Evolutionary conservation across 2,113 vertebrate species (phyloP).

Genomic region (Saimiri boliviensis): DNA sequence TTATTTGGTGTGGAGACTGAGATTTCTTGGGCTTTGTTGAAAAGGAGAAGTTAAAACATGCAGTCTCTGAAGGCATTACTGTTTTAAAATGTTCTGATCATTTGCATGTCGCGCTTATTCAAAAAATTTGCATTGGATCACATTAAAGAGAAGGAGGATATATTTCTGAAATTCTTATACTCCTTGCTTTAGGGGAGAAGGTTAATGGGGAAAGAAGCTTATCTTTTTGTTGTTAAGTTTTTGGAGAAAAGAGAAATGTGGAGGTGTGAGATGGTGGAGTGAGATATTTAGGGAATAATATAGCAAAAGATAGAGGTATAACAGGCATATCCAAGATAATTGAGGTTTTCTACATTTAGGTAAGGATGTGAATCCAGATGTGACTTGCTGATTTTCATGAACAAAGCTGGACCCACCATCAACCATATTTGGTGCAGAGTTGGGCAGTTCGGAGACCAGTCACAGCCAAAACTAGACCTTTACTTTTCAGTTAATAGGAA

Average conservation of each 20-base stretch:
- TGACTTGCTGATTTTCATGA: slow-evolving; percentile 47
- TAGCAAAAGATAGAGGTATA: slow-evolving; percentile 22
- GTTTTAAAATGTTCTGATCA: slow-evolving; percentile 61
- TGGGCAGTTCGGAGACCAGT: not conserved
- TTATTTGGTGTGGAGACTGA: slow-evolving; percentile 74
- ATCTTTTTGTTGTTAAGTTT: slow-evolving; percentile 59
- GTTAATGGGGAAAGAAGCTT: not conserved
- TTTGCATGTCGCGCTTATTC: slow-evolving; percentile 46
- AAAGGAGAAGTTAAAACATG: slow-evolving; percentile 76
- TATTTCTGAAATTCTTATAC: not conserved
- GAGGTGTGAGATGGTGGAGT: slow-evolving; percentile 33
- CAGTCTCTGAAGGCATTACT: slow-evolving; percentile 62
- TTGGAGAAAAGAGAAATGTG: slow-evolving; percentile 39
- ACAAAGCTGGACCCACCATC: slow-evolving; percentile 33
- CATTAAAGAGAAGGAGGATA: not conserved
- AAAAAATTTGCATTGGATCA: not conserved
- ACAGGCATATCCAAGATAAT: slow-evolving; percentile 43
- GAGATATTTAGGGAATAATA: slow-evolving; percentile 39
- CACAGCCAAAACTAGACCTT: not conserved
- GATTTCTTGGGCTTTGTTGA: slow-evolving; percentile 72
- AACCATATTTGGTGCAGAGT: not conserved
- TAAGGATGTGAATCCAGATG: slow-evolving; percentile 52
- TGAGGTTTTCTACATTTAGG: slow-evolving; percentile 52
- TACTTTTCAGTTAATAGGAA: not conserved
- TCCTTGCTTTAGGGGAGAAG: not conserved